Conservation (phyloP, 2,113 vertebrate genomes). For the Podiceps cristatus region DNA sequence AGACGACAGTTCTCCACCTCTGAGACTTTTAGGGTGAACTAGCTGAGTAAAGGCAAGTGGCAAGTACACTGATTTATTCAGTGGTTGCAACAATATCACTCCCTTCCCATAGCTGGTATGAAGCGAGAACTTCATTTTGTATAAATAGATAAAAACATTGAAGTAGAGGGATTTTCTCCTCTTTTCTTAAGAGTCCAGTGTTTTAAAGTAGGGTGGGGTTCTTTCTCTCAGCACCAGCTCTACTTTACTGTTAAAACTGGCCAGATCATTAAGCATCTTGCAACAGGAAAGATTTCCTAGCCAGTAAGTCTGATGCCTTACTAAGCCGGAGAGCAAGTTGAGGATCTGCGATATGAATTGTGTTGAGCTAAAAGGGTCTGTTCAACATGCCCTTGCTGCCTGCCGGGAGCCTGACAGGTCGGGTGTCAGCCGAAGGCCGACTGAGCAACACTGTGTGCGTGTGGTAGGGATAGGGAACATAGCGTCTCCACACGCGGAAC, state of each 20-base stretch:
- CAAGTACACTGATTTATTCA: background rate
- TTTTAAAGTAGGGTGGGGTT: background rate
- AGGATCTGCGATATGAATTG: background rate
- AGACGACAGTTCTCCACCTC: background rate
- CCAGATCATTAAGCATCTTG: background rate
- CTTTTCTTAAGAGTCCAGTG: background rate
- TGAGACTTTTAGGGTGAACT: background rate
- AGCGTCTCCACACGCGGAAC: background rate
- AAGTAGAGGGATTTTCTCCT: background rate
- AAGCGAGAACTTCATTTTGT: background rate
- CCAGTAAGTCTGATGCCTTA: background rate
- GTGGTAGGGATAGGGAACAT: accelerated
- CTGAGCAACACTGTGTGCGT: accelerated
- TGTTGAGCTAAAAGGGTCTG: background rate
- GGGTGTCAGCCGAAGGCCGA: background rate
- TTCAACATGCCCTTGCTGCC: background rate
- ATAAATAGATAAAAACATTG: background rate
- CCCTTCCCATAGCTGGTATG: background rate
- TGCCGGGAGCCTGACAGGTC: background rate
- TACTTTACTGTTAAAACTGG: background rate
- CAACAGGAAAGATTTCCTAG: background rate
- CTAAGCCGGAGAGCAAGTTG: accelerated
- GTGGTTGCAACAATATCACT: background rate
- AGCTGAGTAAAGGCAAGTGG: accelerated
- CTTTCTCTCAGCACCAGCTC: background rate